A percentile compares a stretch with the other conserved stretches of the same genome.
phyloP scores from a whole-genome alignment of 2,113 vertebrate species.

The Catharus bicknelli region DNA sequence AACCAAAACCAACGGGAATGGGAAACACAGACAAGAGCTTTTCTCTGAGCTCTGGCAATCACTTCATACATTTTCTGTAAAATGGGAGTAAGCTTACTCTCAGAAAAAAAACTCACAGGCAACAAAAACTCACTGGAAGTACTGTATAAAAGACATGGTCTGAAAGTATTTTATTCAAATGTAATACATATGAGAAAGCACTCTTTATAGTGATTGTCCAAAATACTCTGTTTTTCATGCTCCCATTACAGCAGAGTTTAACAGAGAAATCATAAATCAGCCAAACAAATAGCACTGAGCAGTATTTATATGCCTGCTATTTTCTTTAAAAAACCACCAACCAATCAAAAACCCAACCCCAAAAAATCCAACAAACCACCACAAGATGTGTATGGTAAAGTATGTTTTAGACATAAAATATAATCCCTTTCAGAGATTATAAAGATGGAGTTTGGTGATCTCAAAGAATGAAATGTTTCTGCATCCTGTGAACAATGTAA shows the following conservation, averaged over 20 bases:
- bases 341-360: background rate
- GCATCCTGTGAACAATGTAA: background rate
- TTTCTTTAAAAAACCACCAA: background rate
- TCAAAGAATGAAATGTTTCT: background rate
- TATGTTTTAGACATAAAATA: background rate
- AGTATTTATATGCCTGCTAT: background rate
- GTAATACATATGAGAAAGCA: background rate
- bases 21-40: background rate
- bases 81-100: background rate
- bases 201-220: background rate
- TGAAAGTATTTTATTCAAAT: background rate
- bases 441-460: background rate
- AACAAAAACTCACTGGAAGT: background rate
- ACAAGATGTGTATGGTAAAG: background rate
- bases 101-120: background rate
- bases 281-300: background rate
- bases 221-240: background rate
- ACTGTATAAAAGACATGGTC: background rate
- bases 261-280: background rate
- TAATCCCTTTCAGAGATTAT: background rate
- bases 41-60: background rate
- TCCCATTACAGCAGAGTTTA: background rate
- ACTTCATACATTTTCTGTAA: background rate
- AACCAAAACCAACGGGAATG: background rate
- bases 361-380: background rate